Base-by-base conservation (phyloP, 2,888 invertebrate genomes). In the Listrodromus nycthemerus region DNA sequence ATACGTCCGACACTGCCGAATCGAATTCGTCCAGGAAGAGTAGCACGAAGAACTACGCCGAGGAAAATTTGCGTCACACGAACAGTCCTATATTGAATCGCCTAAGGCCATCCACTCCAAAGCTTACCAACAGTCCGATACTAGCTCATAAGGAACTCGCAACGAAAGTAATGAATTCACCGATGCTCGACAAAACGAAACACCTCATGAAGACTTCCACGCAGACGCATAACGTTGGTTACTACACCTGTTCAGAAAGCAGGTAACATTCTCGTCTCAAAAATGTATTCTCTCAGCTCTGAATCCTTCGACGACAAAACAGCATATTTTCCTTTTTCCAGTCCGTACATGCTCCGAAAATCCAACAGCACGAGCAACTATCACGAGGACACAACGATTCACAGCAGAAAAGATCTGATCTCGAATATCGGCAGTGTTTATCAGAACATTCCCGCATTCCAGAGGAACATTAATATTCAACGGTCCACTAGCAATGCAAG, bases 401-500 rank as follows among this genome's bases (percentile, higher is more conserved):
- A 86, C 73, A 88, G 81, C 75, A 86, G 83, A 67, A 89, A 87
- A 81, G 90, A 91, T 33, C 61, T 88, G 10, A 73, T 81, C 50
- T n/a, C 86, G 33, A 86, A 82, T 80, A 67, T 85, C 24, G 85
- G 82, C 66, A 85, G 73, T 55, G 83, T 86, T 19, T 86, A 89
- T 70, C 87, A 87, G 70, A 90, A 87, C 69, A 91, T 87, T 87
- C 87, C 90, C n/a, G 86, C 89, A 55, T 67, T 89, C 70, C 87
- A 88, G 50, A 86, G 87, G 19, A 89, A 87, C 70, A 77, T 85
- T 13, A 89, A 82, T 80, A 91, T 94, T 71, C 94, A 94, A 87
- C 92, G 94, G 84, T 94, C 94, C 27, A 92, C 94, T 61, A 94
- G 94, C 19, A 94, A 94, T 45, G 93, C 94, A 16, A 94, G 91